phyloP scores from a whole-genome alignment of 2,113 vertebrate genomes.

The Passer montanus region DNA sequence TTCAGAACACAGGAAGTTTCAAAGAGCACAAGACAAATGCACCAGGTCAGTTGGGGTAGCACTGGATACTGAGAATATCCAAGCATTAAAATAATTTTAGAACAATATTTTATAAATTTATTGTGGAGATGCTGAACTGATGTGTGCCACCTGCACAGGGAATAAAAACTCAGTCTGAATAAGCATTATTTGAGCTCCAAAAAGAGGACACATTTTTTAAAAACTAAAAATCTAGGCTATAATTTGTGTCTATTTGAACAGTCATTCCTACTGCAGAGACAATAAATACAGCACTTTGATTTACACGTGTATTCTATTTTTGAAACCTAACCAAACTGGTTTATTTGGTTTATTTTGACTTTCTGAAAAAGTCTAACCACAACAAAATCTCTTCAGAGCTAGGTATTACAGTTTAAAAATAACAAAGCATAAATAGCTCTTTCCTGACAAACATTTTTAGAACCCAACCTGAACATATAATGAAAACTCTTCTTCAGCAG shows the following conservation, averaged over 20 bases:
- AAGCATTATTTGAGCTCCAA: neutral
- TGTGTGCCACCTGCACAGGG: neutral
- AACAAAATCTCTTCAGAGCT: conserved; percentile 43
- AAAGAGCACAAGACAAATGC: neutral
- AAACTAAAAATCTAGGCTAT: neutral
- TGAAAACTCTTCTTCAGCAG: neutral
- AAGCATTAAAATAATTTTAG: neutral
- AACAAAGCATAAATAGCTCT: conserved; percentile 27
- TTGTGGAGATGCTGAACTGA: neutral
- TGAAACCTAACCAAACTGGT: conserved; percentile 57
- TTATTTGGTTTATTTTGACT: conserved; percentile 63
- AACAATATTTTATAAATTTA: neutral
- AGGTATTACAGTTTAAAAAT: conserved; percentile 38
- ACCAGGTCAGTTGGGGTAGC: neutral
- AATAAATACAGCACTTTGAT: conserved; percentile 42
- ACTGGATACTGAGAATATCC: neutral
- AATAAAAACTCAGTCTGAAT: neutral
- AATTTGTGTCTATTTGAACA: conserved; percentile 16
- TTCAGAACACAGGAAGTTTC: neutral
- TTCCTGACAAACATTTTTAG: conserved; percentile 22
- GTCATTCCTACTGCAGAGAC: neutral
- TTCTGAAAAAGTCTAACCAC: conserved; percentile 58
- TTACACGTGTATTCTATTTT: conserved; percentile 35
- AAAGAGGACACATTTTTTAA: accelerated
- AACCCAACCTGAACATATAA: neutral